Conservation (phyloP, 2,888 invertebrate genomes). For the Crioceris asparagi region DNA sequence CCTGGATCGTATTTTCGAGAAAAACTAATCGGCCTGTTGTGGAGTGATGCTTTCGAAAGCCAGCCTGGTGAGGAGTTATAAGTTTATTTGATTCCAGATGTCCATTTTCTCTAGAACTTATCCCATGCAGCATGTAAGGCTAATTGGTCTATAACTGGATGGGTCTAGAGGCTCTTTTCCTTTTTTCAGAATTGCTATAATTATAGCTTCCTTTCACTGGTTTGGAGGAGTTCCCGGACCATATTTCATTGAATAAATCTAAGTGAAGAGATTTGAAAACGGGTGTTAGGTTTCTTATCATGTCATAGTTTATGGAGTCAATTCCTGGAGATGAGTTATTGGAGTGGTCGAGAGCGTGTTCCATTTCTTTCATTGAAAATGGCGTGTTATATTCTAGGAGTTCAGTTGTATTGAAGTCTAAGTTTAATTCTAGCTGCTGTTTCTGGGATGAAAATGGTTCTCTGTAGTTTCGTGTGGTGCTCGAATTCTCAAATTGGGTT, state of each 20-base stretch:
- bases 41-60: constrained; percentile 1
- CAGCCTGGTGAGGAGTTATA: not conserved
- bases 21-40: not conserved
- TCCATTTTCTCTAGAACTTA: not conserved
- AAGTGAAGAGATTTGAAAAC: too few relatives aligned
- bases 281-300: too few relatives aligned
- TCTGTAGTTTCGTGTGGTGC: too few relatives aligned
- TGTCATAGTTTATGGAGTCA: too few relatives aligned
- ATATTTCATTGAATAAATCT: constrained; percentile 9
- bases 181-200: constrained; percentile 7
- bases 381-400: too few relatives aligned
- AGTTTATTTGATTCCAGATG: not conserved
- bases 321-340: too few relatives aligned
- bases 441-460: too few relatives aligned
- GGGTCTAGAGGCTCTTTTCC: not conserved
- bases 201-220: constrained; percentile 5
- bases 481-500: too few relatives aligned
- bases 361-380: too few relatives aligned
- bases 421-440: too few relatives aligned
- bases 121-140: constrained; percentile 1
- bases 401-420: too few relatives aligned
- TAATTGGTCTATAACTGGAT: constrained; percentile 2
- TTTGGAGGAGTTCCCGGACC: constrained; percentile 1
- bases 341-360: too few relatives aligned
- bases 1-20: constrained; percentile 1